Base-by-base conservation (phyloP, 2,797 vertebrate species). In the Enoplosus armatus region DNA sequence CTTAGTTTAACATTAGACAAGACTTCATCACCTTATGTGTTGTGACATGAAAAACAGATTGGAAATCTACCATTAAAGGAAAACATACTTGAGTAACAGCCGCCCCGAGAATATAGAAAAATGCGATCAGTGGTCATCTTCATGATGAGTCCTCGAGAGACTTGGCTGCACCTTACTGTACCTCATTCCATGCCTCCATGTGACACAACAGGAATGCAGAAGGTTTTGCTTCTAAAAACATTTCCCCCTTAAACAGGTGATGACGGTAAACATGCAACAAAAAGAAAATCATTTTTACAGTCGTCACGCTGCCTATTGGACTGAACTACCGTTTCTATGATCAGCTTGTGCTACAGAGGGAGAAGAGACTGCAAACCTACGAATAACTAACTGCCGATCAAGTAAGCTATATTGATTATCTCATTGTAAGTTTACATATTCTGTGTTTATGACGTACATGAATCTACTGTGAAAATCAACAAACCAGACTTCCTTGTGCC, bases 201-300 rank as follows among this genome's bases (percentile, higher is more conserved):
- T 87, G 84, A 89, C 54, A 18, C 35, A 1, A 8, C 22, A 88
- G 88, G 91, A 92, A 92, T 89, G 90, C 65, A 85, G 87, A 88
- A 62, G 27, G 82, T 72, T 84, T 45, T 68, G 88, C 88, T 84
- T 86, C 53, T 54, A 3, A 37, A 27, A 58, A 7, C 3, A 3
- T 74, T 72, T 70, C 14, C 76, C 69, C 80, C 53, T 41, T 58
- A 39, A 72, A 68, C 64, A 39, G 26, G 39, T 37, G 68, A 71
- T 39, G 55, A 79, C 55, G 24, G 45, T 20, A 29, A 33, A 27
- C 56, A 62, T n/a, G n/a, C n/a, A n/a, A n/a, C n/a, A n/a, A n/a
- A n/a, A n/a, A n/a, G n/a, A n/a, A n/a, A n/a, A n/a, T n/a, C n/a
- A 60, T 71, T 26, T 27, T 6, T 0, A 26, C 51, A 41, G 66